Evolutionary conservation across 2,888 invertebrate species (phyloP).

Genomic region (Eugnorisma glareosa): DNA sequence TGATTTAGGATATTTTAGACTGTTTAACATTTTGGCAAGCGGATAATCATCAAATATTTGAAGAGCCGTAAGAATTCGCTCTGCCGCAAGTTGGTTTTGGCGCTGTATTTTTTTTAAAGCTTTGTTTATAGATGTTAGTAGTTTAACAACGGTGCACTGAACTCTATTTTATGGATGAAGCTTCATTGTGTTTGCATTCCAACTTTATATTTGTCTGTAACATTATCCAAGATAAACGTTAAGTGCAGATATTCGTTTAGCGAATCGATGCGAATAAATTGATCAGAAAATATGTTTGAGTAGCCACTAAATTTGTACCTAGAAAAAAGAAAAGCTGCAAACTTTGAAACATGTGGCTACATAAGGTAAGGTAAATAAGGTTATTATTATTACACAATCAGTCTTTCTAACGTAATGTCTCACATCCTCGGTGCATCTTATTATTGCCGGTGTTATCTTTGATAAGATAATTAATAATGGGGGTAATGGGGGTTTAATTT

Average conservation of each 20-base stretch:
- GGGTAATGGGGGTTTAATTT: too few relatives aligned
- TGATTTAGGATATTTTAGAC: neutral
- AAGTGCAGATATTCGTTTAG: neutral
- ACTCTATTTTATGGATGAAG: conserved; percentile 7
- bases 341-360: neutral
- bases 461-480: too few relatives aligned
- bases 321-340: neutral
- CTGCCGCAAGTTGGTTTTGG: neutral
- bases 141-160: conserved; percentile 13
- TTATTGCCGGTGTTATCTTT: too few relatives aligned
- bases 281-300: neutral
- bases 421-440: neutral
- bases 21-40: neutral
- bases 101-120: neutral
- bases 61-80: neutral
- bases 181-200: conserved; percentile 9
- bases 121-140: neutral
- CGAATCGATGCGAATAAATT: neutral
- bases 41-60: conserved; percentile 20
- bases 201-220: conserved; percentile 33
- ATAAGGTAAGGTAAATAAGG: too few relatives aligned
- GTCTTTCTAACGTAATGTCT: neutral
- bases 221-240: neutral
- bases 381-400: conserved; percentile 1
- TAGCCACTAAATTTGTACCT: neutral